Conservation (phyloP, 2,113 vertebrate genomes). For the Archocentrus centrarchus region DNA sequence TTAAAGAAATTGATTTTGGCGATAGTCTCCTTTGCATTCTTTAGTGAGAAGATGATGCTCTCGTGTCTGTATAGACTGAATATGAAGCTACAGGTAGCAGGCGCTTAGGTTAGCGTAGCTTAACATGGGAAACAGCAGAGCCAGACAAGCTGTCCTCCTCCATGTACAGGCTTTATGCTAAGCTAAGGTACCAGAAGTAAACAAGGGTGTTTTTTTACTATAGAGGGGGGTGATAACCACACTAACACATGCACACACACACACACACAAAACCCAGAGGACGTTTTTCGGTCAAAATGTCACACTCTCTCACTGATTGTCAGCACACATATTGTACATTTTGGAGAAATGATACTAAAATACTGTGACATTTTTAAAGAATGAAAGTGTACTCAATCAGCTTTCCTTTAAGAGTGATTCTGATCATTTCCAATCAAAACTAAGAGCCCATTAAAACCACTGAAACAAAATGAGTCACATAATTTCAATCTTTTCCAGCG, state of each 20-base stretch:
- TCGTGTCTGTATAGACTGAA: not conserved
- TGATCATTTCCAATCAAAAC: conserved; percentile 1
- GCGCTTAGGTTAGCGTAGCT: conserved; percentile 4
- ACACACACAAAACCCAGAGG: conserved; percentile 16
- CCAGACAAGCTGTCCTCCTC: not conserved
- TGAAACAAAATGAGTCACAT: not conserved
- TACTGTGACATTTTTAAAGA: conserved; percentile 37
- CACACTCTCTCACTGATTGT: conserved; percentile 69
- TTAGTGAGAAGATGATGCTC: not conserved
- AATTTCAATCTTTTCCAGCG: not conserved
- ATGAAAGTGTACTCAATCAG: not conserved
- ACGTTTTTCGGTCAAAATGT: conserved; percentile 39
- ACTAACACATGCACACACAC: not conserved
- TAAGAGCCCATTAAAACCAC: not conserved
- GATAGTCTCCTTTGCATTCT: not conserved
- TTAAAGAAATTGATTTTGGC: not conserved
- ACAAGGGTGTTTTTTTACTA: not conserved
- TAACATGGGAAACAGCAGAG: not conserved
- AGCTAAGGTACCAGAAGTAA: conserved; percentile 14
- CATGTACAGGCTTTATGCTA: conserved; percentile 7
- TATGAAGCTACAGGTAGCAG: not conserved
- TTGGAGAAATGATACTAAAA: conserved; percentile 46
- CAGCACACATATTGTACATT: conserved; percentile 63
- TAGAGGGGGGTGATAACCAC: not conserved
- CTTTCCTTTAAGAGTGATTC: not conserved